These are phyloP conservation scores for Nothocercus julius DNA, from an alignment of 2,113 vertebrate species.

Conservation along the genomic window DNA sequence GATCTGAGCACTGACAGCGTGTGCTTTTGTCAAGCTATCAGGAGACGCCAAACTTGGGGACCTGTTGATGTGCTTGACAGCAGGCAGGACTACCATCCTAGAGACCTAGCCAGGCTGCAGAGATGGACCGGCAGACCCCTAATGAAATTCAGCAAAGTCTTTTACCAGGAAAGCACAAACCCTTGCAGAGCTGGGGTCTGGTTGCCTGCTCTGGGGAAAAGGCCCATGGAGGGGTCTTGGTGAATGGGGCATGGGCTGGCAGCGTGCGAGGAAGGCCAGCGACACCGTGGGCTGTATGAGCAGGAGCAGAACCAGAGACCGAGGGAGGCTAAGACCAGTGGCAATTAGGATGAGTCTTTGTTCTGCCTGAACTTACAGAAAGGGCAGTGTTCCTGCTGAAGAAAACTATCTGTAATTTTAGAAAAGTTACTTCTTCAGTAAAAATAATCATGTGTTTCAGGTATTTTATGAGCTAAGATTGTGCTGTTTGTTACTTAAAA, in stretches of 20 bases:
- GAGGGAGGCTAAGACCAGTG: neutral
- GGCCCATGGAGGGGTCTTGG: too few species aligned
- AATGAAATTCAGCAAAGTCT: neutral
- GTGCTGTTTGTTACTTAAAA: neutral
- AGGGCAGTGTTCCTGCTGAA: neutral
- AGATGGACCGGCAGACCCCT: neutral
- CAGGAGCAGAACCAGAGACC: neutral
- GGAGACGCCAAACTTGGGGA: neutral
- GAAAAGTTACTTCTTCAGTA: neutral
- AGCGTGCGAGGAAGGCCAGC: rapidly evolving
- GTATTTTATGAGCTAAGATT: neutral
- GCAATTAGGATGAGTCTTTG: neutral
- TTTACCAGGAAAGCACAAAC: neutral
- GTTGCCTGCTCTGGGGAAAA: neutral
- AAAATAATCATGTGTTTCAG: neutral
- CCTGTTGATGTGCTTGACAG: neutral
- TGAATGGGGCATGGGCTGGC: neutral
- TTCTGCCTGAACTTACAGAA: neutral
- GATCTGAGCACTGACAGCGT: neutral
- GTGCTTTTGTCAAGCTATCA: rapidly evolving
- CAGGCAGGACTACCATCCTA: neutral
- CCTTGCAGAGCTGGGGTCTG: neutral
- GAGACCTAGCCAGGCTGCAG: neutral
- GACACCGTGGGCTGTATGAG: neutral
- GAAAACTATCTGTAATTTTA: neutral